A percentile compares a stretch with the other conserved stretches of the same genome.
Evolutionary conservation across 2,888 invertebrate genomes (phyloP).

Genomic region (Nematopogon swammerdamellus): DNA sequence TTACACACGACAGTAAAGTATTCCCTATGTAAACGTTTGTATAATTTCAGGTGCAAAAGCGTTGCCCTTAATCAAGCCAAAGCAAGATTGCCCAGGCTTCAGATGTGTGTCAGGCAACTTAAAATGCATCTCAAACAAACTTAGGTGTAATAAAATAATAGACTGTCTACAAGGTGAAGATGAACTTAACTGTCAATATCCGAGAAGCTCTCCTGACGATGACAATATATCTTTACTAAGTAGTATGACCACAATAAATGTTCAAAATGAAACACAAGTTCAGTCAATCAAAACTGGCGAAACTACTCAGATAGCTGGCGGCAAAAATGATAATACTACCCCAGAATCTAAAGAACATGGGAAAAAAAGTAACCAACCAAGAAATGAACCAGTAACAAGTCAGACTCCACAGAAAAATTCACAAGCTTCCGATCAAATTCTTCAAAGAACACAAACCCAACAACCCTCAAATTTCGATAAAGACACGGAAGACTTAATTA

Average conservation of each 20-base stretch:
- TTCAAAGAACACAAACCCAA: background rate
- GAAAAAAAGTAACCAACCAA: too few relatives aligned
- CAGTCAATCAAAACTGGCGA: background rate
- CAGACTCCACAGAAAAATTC: too few relatives aligned
- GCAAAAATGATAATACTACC: too few relatives aligned
- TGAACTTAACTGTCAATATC: slow-evolving; percentile 62
- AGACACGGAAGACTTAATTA: background rate
- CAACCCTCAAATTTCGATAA: background rate
- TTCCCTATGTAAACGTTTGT: too few relatives aligned
- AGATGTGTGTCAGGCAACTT: slow-evolving; percentile 62
- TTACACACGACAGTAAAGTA: too few relatives aligned
- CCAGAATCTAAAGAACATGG: too few relatives aligned
- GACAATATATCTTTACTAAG: slow-evolving; percentile 3
- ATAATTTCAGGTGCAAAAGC: slow-evolving; percentile 37
- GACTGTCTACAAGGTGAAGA: slow-evolving; percentile 81
- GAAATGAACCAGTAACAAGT: too few relatives aligned
- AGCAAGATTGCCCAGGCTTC: slow-evolving; percentile 69
- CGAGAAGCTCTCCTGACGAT: slow-evolving; percentile 12
- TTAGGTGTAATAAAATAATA: slow-evolving; percentile 68
- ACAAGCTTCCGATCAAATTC: background rate
- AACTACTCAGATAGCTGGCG: background rate
- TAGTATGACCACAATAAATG: background rate
- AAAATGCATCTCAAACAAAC: slow-evolving; percentile 63
- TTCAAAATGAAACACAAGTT: background rate
- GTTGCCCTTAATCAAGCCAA: slow-evolving; percentile 48